phyloP scores from a whole-genome alignment of 2,113 vertebrate species.

The Peromyscus maniculatus region DNA sequence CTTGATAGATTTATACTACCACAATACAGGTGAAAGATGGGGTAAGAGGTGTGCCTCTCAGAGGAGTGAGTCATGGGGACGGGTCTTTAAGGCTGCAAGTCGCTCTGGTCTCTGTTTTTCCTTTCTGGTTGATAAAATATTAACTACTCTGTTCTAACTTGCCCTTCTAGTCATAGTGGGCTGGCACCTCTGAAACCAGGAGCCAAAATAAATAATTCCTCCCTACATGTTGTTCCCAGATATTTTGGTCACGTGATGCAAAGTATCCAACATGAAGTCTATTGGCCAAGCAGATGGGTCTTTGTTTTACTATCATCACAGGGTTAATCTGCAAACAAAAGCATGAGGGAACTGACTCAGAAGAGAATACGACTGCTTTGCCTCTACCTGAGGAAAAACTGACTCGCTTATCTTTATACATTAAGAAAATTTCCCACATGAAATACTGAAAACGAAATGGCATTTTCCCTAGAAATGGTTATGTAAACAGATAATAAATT shows the following conservation, averaged over 20 bases:
- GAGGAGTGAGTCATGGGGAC: not conserved
- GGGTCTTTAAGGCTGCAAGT: not conserved
- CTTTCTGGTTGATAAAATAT: not conserved
- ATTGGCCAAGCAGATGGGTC: not conserved
- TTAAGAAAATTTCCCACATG: not conserved
- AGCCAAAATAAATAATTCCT: not conserved
- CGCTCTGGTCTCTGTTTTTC: not conserved
- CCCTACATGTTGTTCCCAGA: not conserved
- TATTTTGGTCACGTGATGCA: not conserved
- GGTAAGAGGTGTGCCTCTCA: not conserved
- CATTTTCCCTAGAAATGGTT: constrained; percentile 39
- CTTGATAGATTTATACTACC: too few relatives aligned
- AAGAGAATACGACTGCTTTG: constrained; percentile 17
- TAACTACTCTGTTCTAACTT: not conserved
- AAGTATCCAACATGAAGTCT: not conserved
- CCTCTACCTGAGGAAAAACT: not conserved
- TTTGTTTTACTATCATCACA: not conserved
- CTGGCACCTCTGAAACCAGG: not conserved
- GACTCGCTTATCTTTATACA: not conserved
- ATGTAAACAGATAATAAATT: not conserved
- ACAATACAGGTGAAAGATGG: not conserved
- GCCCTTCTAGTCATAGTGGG: not conserved
- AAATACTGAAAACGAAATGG: constrained; percentile 31
- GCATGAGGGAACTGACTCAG: constrained; percentile 13
- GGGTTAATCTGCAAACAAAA: constrained; percentile 17